phyloP scores from a whole-genome alignment of 2,113 vertebrate genomes.

The Pollachius pollachius region DNA sequence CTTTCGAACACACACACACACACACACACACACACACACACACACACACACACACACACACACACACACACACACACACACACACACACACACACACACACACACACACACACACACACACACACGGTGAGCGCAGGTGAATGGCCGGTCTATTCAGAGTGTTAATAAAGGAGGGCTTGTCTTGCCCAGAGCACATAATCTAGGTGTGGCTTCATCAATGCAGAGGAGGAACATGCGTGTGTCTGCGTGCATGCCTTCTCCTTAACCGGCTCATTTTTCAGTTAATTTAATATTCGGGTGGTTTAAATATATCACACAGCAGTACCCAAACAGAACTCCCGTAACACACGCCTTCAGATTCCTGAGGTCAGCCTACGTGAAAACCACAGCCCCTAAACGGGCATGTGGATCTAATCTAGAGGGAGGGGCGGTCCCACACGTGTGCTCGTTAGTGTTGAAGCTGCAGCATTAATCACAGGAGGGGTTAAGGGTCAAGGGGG shows the following conservation, averaged over 20 bases:
- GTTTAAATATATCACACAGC: slow-evolving; percentile 22
- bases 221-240: slow-evolving; percentile 23
- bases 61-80: slow-evolving; percentile 16
- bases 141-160: slow-evolving; percentile 45
- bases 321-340: slow-evolving; percentile 23
- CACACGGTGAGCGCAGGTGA: slow-evolving; percentile 51
- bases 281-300: slow-evolving; percentile 18
- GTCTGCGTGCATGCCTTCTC: slow-evolving; percentile 17
- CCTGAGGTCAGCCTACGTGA: slow-evolving; percentile 5
- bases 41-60: slow-evolving; percentile 23
- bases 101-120: slow-evolving; percentile 47
- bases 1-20: neutral
- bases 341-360: slow-evolving; percentile 21
- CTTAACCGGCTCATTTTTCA: slow-evolving; percentile 16
- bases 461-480: slow-evolving; percentile 15
- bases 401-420: slow-evolving; percentile 16
- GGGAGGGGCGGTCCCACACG: slow-evolving; percentile 18
- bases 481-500: slow-evolving; percentile 11
- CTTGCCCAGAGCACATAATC: slow-evolving; percentile 36
- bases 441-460: slow-evolving; percentile 27
- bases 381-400: neutral
- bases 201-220: slow-evolving; percentile 61
- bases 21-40: neutral
- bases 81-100: slow-evolving; percentile 46
- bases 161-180: slow-evolving; percentile 55